These are phyloP conservation scores for Sinella curviseta DNA, from an alignment of 1,140 invertebrate species.

Conservation along the genomic window DNA sequence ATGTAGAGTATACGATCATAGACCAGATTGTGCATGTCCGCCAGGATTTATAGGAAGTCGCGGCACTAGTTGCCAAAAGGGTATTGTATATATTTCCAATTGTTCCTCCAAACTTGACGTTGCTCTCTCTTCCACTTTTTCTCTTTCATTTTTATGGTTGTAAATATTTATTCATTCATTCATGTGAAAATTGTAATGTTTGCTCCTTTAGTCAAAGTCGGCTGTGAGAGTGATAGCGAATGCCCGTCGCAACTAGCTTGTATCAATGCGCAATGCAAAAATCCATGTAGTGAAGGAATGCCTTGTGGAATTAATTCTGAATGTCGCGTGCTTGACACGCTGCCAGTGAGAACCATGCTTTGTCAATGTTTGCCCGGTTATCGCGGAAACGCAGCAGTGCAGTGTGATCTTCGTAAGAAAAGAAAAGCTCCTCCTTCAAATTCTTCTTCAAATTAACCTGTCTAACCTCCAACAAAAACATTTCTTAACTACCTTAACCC, in stretches of 20 bases:
- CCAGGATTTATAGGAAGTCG: slow-evolving; percentile 46
- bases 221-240: slow-evolving; percentile 78
- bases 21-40: slow-evolving; percentile 46
- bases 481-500: not conserved
- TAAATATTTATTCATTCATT: slow-evolving; percentile 12
- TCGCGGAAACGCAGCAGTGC: slow-evolving; percentile 75
- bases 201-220: slow-evolving; percentile 52
- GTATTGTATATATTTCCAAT: slow-evolving; percentile 32
- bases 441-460: not conserved
- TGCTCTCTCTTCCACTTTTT: slow-evolving; percentile 41
- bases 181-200: slow-evolving; percentile 25
- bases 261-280: slow-evolving; percentile 69
- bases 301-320: slow-evolving; percentile 61
- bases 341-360: slow-evolving; percentile 84
- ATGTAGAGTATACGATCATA: slow-evolving; percentile 50
- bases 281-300: slow-evolving; percentile 59
- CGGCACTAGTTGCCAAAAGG: slow-evolving; percentile 42
- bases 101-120: not conserved
- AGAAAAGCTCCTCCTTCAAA: slow-evolving; percentile 22
- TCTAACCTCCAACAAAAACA: not conserved
- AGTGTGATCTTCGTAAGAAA: slow-evolving; percentile 65
- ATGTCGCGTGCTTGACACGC: slow-evolving; percentile 78
- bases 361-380: slow-evolving; percentile 79
- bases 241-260: slow-evolving; percentile 81
- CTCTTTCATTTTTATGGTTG: slow-evolving; percentile 33